A percentile compares a stretch with the other conserved stretches of the same genome.
These are phyloP conservation scores for Bolborhynchus lineola DNA, from an alignment of 2,113 vertebrate species.

Conservation along the genomic window DNA sequence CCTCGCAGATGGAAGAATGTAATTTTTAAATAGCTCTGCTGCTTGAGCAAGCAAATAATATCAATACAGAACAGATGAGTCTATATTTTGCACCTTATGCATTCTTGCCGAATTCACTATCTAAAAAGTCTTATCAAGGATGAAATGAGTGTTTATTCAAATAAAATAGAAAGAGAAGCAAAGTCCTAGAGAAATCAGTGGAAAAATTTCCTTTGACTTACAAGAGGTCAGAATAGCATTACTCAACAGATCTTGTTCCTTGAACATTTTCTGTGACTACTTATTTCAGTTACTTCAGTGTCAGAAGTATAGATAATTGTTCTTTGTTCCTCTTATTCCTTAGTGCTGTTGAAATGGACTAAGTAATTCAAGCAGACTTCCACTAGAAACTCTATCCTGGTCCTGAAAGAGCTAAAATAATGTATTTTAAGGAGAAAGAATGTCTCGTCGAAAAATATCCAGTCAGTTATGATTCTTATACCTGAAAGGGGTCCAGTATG, in stretches of 20 bases:
- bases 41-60: slow-evolving; percentile 34
- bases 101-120: neutral
- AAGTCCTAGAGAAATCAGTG: neutral
- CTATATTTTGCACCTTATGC: slow-evolving; percentile 21
- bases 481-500: neutral
- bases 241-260: neutral
- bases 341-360: neutral
- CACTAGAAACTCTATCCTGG: neutral
- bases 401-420: neutral
- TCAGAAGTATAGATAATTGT: neutral
- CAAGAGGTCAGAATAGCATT: neutral
- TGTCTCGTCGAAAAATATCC: neutral
- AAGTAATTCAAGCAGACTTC: neutral
- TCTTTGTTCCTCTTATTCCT: neutral
- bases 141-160: neutral
- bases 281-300: neutral
- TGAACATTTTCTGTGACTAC: neutral
- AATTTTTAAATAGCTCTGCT: slow-evolving; percentile 54
- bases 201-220: neutral
- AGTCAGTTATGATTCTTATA: neutral
- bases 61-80: neutral
- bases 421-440: neutral
- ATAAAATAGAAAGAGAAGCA: neutral
- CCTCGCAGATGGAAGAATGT: slow-evolving; percentile 4
- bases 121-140: neutral